Percentiles rank a stretch among this genome's conserved stretches.
These are phyloP conservation scores for Scaptomyza tumidula DNA, from an alignment of 2,888 invertebrate genomes.

Conservation along the genomic window DNA sequence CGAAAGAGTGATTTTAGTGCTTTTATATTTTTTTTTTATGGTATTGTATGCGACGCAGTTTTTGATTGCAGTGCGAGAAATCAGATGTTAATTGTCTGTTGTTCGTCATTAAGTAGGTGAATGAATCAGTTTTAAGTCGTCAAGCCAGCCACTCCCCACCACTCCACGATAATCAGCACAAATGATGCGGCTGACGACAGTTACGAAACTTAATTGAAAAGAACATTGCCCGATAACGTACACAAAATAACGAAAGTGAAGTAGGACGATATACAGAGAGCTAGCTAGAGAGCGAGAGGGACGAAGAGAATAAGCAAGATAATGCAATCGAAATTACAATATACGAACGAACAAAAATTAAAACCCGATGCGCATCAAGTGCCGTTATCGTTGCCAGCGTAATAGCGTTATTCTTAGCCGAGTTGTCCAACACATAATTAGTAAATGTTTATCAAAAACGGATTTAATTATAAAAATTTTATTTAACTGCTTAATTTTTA, in stretches of 20 bases:
- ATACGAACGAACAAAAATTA: background rate
- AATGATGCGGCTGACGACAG: conserved; percentile 41
- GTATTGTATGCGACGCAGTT: conserved; percentile 30
- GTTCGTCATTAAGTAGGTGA: conserved; percentile 57
- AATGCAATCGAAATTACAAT: conserved; percentile 16
- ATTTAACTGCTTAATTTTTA: conserved; percentile 3
- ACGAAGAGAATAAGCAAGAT: background rate
- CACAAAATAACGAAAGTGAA: too few species aligned
- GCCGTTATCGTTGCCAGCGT: conserved; percentile 12
- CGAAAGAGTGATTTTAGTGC: conserved; percentile 1
- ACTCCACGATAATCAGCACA: conserved; percentile 37
- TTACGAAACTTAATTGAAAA: conserved; percentile 51
- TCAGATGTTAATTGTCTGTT: conserved; percentile 62
- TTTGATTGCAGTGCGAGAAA: conserved; percentile 36
- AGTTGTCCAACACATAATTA: conserved; percentile 1
- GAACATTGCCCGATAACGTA: conserved; percentile 51
- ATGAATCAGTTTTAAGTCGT: conserved; percentile 52
- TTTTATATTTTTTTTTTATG: background rate
- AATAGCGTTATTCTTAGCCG: conserved; percentile 2
- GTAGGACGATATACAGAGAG: background rate
- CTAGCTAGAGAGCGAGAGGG: background rate
- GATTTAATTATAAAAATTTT: background rate
- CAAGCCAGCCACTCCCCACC: conserved; percentile 42
- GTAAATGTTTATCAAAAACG: conserved; percentile 4
- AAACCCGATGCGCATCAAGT: too few species aligned